Conservation (phyloP, 2,113 vertebrate species). For the Arenaria interpres region DNA sequence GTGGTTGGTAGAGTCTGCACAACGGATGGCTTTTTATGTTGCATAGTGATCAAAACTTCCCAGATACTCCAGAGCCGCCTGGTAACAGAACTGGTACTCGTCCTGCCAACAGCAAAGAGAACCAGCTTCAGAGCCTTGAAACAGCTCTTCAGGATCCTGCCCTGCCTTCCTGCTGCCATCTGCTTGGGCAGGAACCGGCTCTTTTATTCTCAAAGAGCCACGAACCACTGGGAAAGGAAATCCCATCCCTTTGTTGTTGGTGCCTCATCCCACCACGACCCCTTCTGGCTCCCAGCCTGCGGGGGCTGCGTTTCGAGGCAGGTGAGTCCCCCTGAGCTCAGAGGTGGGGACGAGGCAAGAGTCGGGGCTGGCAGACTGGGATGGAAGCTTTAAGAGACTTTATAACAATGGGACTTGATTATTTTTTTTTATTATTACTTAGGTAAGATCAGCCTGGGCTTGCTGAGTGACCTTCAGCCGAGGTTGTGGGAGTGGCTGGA, state of each 20-base stretch:
- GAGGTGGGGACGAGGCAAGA: neutral
- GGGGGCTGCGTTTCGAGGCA: neutral
- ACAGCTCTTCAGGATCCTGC: neutral
- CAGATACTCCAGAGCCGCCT: slow-evolving; percentile 96
- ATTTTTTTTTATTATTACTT: too few relatives aligned
- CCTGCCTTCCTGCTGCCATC: neutral
- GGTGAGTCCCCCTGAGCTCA: neutral
- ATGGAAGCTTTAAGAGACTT: neutral
- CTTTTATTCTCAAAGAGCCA: neutral
- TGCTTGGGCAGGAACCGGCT: neutral
- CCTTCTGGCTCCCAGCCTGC: neutral
- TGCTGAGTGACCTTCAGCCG: neutral
- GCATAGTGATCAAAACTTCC: slow-evolving; percentile 99
- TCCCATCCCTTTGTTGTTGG: accelerated
- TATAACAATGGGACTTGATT: neutral
- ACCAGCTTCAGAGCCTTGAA: neutral
- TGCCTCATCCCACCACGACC: neutral
- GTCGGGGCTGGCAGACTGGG: accelerated
- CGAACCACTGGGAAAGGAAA: accelerated
- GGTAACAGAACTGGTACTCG: slow-evolving; percentile 99
- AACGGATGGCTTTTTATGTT: slow-evolving; percentile 96
- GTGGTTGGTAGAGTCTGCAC: slow-evolving; percentile 77
- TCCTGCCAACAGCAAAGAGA: slow-evolving; percentile 76
- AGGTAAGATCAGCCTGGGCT: neutral
- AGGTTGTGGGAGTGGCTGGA: neutral